phyloP scores from a whole-genome alignment of 2,888 invertebrate species.

The Lamellibrachia columna region DNA sequence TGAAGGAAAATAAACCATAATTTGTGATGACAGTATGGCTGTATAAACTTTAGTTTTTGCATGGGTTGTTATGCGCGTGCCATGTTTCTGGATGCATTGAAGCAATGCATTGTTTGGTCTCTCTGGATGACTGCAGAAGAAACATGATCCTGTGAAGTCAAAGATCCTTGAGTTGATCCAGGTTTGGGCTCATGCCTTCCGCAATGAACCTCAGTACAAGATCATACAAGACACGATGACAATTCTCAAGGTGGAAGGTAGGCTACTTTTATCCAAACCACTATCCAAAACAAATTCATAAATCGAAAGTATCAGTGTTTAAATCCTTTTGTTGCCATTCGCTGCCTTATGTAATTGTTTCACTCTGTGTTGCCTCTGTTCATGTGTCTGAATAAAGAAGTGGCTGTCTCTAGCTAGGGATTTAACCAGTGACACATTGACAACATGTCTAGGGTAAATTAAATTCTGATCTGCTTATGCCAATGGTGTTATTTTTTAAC shows the following conservation, averaged over 20 bases:
- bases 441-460: background rate
- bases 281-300: background rate
- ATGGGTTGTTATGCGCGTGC: background rate
- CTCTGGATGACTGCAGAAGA: conserved; percentile 44
- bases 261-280: conserved; percentile 21
- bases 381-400: background rate
- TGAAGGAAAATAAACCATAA: background rate
- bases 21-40: background rate
- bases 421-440: background rate
- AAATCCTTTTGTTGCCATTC: background rate
- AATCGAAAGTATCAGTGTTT: background rate
- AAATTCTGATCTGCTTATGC: background rate
- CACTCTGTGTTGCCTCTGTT: background rate
- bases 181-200: conserved; percentile 98
- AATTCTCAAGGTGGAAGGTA: conserved; percentile 89
- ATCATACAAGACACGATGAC: conserved; percentile 92
- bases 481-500: too few relatives aligned
- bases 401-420: background rate
- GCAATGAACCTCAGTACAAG: conserved; percentile 87
- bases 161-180: conserved; percentile 95
- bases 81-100: background rate
- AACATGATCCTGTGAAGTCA: conserved; percentile 65
- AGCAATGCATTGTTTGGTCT: background rate
- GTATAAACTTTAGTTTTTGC: background rate
- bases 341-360: background rate